These are phyloP conservation scores for Aleiodes leptofemur DNA, from an alignment of 2,888 invertebrate genomes.

Conservation along the genomic window DNA sequence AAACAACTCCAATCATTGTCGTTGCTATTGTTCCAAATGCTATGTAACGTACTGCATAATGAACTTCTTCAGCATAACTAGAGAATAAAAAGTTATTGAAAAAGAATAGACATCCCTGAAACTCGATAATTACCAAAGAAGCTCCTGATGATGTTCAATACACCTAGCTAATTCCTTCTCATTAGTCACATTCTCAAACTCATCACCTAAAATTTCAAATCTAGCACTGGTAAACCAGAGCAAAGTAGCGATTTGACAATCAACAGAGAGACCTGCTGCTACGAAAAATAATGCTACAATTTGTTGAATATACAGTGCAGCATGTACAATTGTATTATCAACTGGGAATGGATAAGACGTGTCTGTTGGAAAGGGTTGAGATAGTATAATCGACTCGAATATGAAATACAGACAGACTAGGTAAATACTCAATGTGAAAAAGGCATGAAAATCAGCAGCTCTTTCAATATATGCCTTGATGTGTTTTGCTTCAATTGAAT, in stretches of 20 bases:
- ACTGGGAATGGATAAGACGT: constrained; percentile 65
- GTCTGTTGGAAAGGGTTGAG: constrained; percentile 62
- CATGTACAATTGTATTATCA: constrained; percentile 49
- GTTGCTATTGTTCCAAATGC: constrained; percentile 61
- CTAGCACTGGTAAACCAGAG: constrained; percentile 62
- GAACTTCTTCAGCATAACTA: constrained; percentile 56
- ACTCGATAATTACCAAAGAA: constrained; percentile 53
- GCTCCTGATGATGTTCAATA: constrained; percentile 57
- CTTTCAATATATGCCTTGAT: constrained; percentile 61
- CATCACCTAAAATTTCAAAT: constrained; percentile 61
- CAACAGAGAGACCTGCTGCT: constrained; percentile 56
- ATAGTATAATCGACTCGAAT: constrained; percentile 59
- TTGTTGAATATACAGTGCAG: constrained; percentile 60
- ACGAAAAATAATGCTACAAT: constrained; percentile 59
- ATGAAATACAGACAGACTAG: constrained; percentile 55
- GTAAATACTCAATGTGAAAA: constrained; percentile 55
- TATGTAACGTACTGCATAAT: constrained; percentile 54
- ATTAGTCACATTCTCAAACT: constrained; percentile 49
- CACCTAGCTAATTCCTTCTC: constrained; percentile 54
- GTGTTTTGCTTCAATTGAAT: constrained; percentile 51
- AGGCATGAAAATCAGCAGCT: constrained; percentile 57
- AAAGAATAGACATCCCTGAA: not conserved
- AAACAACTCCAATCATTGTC: constrained; percentile 58
- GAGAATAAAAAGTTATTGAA: constrained; percentile 19
- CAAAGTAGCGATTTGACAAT: constrained; percentile 61